These are phyloP conservation scores for Pyrgus malvae DNA, from an alignment of 2,888 invertebrate species.

Conservation along the genomic window DNA sequence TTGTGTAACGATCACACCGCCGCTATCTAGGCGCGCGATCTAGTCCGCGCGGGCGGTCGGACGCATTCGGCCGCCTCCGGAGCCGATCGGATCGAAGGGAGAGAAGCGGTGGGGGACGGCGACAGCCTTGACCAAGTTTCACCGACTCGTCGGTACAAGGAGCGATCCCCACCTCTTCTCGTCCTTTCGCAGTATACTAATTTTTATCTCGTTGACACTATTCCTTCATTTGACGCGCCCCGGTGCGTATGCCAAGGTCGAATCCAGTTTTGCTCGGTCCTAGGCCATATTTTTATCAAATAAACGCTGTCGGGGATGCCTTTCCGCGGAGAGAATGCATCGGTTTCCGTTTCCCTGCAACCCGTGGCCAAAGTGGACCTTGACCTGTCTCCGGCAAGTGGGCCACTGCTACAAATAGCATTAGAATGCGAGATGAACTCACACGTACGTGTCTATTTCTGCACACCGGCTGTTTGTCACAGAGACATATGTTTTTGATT, in stretches of 20 bases:
- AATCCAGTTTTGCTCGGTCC: conserved; percentile 37
- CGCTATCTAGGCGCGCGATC: conserved; percentile 64
- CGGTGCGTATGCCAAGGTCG: conserved; percentile 60
- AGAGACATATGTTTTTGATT: conserved; percentile 70
- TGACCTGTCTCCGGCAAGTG: conserved; percentile 71
- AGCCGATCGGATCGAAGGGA: conserved; percentile 48
- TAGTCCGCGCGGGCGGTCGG: conserved; percentile 65
- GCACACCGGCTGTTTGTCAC: conserved; percentile 66
- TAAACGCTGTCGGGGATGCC: background rate
- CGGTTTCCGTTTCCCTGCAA: conserved; percentile 20
- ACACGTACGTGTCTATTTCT: conserved; percentile 63
- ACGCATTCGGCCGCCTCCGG: conserved; percentile 59
- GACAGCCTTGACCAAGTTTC: conserved; percentile 81
- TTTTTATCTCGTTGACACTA: conserved; percentile 69
- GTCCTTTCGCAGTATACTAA: conserved; percentile 56
- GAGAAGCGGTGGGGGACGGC: conserved; percentile 52
- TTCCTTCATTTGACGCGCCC: conserved; percentile 65
- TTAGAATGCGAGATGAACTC: conserved; percentile 67
- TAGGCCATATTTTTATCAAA: conserved; percentile 18
- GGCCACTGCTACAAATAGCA: conserved; percentile 69
- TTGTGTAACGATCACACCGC: conserved; percentile 66
- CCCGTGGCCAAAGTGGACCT: conserved; percentile 55
- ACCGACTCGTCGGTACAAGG: conserved; percentile 77
- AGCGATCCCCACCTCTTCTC: conserved; percentile 79
- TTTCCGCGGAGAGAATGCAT: background rate